Conservation (phyloP, 2,113 vertebrate species). For the Malurus elegans region DNA sequence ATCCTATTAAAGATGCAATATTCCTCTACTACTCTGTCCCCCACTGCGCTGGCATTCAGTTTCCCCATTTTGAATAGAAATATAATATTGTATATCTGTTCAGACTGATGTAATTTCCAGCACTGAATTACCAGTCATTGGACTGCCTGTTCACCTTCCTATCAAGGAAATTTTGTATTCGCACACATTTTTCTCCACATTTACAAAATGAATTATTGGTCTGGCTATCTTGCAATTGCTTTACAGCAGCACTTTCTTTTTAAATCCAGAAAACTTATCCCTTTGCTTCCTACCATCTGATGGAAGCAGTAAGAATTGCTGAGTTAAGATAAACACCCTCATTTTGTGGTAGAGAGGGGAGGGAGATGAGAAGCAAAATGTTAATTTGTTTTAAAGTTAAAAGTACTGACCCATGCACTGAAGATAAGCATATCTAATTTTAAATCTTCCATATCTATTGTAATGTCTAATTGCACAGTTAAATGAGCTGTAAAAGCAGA, state of each 20-base stretch:
- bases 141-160: slow-evolving; percentile 63
- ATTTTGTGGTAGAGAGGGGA: slow-evolving; percentile 2
- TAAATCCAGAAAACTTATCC: slow-evolving; percentile 60
- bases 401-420: slow-evolving; percentile 67
- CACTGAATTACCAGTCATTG: slow-evolving; percentile 64
- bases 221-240: slow-evolving; percentile 50
- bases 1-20: slow-evolving; percentile 77
- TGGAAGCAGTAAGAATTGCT: slow-evolving; percentile 70
- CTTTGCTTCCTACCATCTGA: slow-evolving; percentile 57
- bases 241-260: slow-evolving; percentile 59
- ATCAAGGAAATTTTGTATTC: slow-evolving; percentile 61
- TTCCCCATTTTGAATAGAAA: slow-evolving; percentile 63
- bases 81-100: slow-evolving; percentile 71
- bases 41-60: slow-evolving; percentile 14
- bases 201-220: slow-evolving; percentile 68
- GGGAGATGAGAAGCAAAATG: slow-evolving; percentile 32
- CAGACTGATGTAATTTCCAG: slow-evolving; percentile 69
- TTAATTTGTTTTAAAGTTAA: slow-evolving; percentile 70
- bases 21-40: slow-evolving; percentile 66
- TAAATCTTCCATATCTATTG: slow-evolving; percentile 75
- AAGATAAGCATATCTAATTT: slow-evolving; percentile 76
- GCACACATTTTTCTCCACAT: slow-evolving; percentile 41
- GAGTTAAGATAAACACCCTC: slow-evolving; percentile 70
- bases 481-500: slow-evolving; percentile 75
- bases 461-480: slow-evolving; percentile 75